A percentile compares a stretch with the other conserved stretches of the same genome.
phyloP scores from a whole-genome alignment of 2,113 vertebrate genomes.

The Catharus fuscescens region DNA sequence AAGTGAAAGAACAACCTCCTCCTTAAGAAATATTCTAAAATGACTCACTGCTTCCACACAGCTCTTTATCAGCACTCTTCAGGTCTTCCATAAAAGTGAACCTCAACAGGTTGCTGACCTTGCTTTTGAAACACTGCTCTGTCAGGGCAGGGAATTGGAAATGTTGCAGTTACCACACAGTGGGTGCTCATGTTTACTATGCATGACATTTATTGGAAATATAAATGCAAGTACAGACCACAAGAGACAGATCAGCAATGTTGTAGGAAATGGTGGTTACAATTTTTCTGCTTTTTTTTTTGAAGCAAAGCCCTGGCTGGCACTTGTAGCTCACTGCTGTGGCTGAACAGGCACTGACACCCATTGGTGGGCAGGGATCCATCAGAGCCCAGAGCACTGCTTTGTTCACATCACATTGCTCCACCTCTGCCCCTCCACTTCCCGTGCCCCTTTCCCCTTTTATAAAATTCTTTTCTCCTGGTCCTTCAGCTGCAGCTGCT shows the following conservation, averaged over 20 bases:
- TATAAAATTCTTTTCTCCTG: neutral
- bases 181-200: neutral
- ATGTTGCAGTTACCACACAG: neutral
- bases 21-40: neutral
- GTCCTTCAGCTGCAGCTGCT: neutral
- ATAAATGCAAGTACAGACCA: neutral
- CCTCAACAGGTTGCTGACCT: neutral
- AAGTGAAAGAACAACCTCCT: neutral
- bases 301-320: neutral
- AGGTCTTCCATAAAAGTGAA: neutral
- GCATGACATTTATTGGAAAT: neutral
- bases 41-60: neutral
- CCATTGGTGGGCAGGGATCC: neutral
- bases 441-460: rapidly evolving
- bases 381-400: neutral
- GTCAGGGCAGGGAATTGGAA: neutral
- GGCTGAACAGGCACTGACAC: neutral
- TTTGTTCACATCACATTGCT: neutral
- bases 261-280: neutral
- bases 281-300: neutral
- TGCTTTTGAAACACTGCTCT: neutral
- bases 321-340: neutral
- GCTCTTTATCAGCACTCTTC: neutral
- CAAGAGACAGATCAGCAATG: neutral
- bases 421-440: neutral